Conservation (phyloP, 2,113 vertebrate species). For the Ancistrus triradiatus region DNA sequence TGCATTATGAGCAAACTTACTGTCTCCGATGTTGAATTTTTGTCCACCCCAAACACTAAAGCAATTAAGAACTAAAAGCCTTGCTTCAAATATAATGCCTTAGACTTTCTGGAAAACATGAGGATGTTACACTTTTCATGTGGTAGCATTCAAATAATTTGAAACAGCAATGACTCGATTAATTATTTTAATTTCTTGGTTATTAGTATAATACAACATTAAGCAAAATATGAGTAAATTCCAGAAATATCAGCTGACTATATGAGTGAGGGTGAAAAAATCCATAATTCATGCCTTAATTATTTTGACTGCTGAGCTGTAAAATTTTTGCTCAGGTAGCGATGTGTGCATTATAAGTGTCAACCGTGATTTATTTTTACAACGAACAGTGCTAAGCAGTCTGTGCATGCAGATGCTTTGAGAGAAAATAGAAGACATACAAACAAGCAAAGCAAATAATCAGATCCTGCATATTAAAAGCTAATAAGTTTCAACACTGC, state of each 20-base stretch:
- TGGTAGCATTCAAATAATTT: slow-evolving; percentile 4
- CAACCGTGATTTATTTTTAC: slow-evolving; percentile 62
- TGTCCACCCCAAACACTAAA: too few relatives aligned
- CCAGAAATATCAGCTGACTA: background rate
- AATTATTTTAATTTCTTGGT: background rate
- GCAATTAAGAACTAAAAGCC: too few relatives aligned
- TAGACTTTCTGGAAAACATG: too few relatives aligned
- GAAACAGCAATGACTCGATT: background rate
- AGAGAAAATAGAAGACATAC: slow-evolving; percentile 31
- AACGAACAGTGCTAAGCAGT: slow-evolving; percentile 43
- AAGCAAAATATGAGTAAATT: background rate
- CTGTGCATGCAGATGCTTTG: slow-evolving; percentile 25
- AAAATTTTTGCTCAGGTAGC: slow-evolving; percentile 51
- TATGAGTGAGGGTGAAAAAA: slow-evolving; percentile 20
- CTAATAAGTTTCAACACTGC: slow-evolving; percentile 2
- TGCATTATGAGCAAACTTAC: too few relatives aligned
- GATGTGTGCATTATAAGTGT: slow-evolving; percentile 45
- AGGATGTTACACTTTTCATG: too few relatives aligned
- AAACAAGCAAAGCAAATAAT: slow-evolving; percentile 5
- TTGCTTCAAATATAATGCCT: too few relatives aligned
- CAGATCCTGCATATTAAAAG: slow-evolving; percentile 14
- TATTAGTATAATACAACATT: background rate
- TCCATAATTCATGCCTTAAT: slow-evolving; percentile 49
- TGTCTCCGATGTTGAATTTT: too few relatives aligned
- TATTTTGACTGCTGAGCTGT: slow-evolving; percentile 56